These are phyloP conservation scores for Clupea harengus DNA, from an alignment of 2,113 vertebrate genomes.

Conservation along the genomic window DNA sequence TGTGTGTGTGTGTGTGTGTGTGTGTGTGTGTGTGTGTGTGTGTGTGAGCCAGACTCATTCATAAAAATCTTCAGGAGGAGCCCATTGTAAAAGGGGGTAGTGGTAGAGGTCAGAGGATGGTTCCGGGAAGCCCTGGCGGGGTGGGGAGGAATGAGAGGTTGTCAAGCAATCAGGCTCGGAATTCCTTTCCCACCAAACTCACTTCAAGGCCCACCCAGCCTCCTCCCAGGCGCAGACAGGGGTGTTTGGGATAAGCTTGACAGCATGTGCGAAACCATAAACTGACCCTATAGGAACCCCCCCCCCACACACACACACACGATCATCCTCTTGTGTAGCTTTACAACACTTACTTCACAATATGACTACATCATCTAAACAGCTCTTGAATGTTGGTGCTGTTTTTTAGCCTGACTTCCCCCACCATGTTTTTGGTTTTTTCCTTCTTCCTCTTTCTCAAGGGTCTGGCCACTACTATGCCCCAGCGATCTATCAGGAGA, in stretches of 20 bases:
- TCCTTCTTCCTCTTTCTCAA: neutral
- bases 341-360: neutral
- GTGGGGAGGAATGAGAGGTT: slow-evolving; percentile 46
- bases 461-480: neutral
- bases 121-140: slow-evolving; percentile 39
- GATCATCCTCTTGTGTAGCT: neutral
- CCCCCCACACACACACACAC: slow-evolving; percentile 21
- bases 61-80: slow-evolving; percentile 47
- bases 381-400: neutral
- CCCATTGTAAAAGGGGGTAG: slow-evolving; percentile 14
- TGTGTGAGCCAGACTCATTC: slow-evolving; percentile 40
- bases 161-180: slow-evolving; percentile 39
- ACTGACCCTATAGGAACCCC: slow-evolving; percentile 8
- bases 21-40: neutral
- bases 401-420: neutral
- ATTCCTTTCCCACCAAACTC: slow-evolving; percentile 45
- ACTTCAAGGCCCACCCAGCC: slow-evolving; percentile 41
- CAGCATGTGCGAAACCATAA: slow-evolving; percentile 33
- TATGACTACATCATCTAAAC: neutral
- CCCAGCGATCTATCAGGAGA: neutral
- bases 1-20: neutral
- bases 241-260: slow-evolving; percentile 43
- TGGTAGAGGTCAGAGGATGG: slow-evolving; percentile 39
- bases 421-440: neutral
- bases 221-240: slow-evolving; percentile 23